These are phyloP conservation scores for Diaphora mendica DNA, from an alignment of 2,888 invertebrate species.

Conservation along the genomic window DNA sequence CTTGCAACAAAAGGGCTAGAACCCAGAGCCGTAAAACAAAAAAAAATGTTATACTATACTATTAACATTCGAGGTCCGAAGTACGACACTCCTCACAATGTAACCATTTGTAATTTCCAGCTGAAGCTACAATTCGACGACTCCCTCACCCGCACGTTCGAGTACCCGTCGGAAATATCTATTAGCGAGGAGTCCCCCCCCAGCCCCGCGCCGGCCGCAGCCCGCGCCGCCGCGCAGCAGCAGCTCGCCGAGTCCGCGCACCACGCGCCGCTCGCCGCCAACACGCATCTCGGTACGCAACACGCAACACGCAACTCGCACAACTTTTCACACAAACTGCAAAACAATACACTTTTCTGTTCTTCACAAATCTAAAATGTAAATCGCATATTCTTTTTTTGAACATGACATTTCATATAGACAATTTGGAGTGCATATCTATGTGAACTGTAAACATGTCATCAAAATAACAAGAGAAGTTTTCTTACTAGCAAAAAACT, in stretches of 20 bases:
- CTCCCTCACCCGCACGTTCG: slow-evolving; percentile 94
- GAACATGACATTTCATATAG: not conserved
- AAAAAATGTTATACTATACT: no score
- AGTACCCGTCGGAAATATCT: slow-evolving; percentile 97
- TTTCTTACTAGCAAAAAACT: not conserved
- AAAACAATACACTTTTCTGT: not conserved
- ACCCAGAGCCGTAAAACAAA: no score
- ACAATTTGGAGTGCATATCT: not conserved
- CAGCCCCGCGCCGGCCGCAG: slow-evolving; percentile 26
- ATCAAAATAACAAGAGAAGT: not conserved
- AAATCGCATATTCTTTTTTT: not conserved
- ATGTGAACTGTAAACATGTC: not conserved
- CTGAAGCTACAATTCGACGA: slow-evolving; percentile 96
- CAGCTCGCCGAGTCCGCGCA: slow-evolving; percentile 50
- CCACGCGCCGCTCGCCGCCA: slow-evolving; percentile 64
- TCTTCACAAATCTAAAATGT: not conserved
- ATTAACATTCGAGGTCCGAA: not conserved
- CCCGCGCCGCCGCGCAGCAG: slow-evolving; percentile 35
- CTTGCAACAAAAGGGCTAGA: no score
- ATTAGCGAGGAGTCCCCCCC: slow-evolving; percentile 87
- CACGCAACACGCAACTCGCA: slow-evolving; percentile 6
- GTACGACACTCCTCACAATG: not conserved
- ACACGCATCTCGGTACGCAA: slow-evolving; percentile 73
- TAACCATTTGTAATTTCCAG: slow-evolving; percentile 80
- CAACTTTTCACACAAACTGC: not conserved